Conservation (phyloP, 2,113 vertebrate genomes). For the Pavo muticus region DNA sequence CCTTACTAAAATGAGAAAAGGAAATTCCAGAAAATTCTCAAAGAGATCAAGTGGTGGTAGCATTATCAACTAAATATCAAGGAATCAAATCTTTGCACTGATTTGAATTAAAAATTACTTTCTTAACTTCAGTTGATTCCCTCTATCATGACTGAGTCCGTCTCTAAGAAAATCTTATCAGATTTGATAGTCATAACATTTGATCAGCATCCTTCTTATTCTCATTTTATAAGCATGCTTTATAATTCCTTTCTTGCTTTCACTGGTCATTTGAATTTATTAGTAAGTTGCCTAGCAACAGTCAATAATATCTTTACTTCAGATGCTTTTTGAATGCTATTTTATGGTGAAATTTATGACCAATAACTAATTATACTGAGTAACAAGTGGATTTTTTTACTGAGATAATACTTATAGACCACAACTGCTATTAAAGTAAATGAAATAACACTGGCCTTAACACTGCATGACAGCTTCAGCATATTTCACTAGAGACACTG, state of each 20-base stretch:
- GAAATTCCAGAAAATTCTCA: neutral
- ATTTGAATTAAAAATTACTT: neutral
- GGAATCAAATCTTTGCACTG: neutral
- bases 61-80: neutral
- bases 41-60: neutral
- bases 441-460: neutral
- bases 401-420: neutral
- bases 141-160: neutral
- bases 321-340: neutral
- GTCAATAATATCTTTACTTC: neutral
- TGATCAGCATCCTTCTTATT: neutral
- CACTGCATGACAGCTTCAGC: neutral
- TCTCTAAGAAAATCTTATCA: neutral
- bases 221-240: neutral
- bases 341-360: slow-evolving; percentile 7
- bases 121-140: neutral
- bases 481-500: neutral
- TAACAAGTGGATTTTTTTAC: neutral
- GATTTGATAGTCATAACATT: neutral
- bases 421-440: neutral
- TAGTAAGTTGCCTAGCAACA: neutral
- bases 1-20: neutral
- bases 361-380: neutral
- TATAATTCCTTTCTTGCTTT: neutral
- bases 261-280: neutral